Evolutionary conservation across 2,113 vertebrate species (phyloP).

Genomic region (Empidonax alnorum): DNA sequence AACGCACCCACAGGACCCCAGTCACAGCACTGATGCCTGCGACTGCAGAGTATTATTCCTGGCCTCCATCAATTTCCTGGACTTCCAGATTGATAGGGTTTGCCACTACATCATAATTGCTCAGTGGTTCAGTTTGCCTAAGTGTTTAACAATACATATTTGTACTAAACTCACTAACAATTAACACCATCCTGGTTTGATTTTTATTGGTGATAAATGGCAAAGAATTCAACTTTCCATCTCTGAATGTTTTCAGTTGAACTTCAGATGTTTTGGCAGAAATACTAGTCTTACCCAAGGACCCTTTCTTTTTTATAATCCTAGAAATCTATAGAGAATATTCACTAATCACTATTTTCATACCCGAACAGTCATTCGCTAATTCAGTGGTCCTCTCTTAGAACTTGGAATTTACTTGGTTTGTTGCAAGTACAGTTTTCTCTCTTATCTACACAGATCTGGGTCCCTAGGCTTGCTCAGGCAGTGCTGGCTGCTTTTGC

Average conservation of each 20-base stretch:
- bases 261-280: background rate
- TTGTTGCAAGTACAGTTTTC: background rate
- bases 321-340: background rate
- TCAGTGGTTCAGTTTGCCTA: background rate
- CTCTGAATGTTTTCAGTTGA: background rate
- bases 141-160: background rate
- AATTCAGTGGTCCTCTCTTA: background rate
- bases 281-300: background rate
- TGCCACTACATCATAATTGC: background rate
- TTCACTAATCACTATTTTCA: background rate
- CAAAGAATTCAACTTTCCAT: background rate
- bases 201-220: background rate
- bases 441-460: conserved; percentile 78
- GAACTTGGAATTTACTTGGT: background rate
- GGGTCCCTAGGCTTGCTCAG: conserved; percentile 88
- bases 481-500: conserved; percentile 86
- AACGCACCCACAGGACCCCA: background rate
- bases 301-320: background rate
- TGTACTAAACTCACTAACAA: background rate
- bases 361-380: background rate
- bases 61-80: background rate
- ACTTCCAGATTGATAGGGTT: background rate
- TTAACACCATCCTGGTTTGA: background rate
- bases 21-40: background rate
- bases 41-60: background rate